Percentiles rank a stretch among this genome's conserved stretches.
phyloP scores from a whole-genome alignment of 2,113 vertebrate species.

The Forbesichthys agassizii region DNA sequence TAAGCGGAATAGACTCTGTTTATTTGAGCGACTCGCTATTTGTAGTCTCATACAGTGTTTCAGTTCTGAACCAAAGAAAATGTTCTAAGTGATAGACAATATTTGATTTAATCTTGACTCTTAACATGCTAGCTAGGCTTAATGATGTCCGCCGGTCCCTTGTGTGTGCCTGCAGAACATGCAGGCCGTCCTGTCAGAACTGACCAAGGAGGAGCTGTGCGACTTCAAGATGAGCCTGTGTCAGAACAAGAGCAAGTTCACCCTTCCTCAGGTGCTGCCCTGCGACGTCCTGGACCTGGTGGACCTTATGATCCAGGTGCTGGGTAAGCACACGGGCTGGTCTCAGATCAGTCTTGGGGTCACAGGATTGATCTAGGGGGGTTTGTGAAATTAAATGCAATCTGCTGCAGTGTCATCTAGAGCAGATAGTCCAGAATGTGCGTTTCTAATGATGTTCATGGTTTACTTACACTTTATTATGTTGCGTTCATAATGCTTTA shows the following conservation, averaged over 20 bases:
- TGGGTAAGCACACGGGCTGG: slow-evolving; percentile 38
- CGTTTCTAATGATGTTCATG: too few relatives aligned
- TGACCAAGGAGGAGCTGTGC: slow-evolving; percentile 35
- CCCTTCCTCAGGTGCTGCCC: slow-evolving; percentile 23
- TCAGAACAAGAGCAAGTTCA: background rate
- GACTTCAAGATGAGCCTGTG: slow-evolving; percentile 43
- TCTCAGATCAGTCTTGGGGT: background rate
- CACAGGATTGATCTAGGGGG: too few relatives aligned
- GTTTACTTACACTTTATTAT: too few relatives aligned
- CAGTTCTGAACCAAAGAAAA: too few relatives aligned
- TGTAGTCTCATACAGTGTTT: too few relatives aligned
- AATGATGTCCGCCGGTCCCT: background rate
- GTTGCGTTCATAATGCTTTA: too few relatives aligned
- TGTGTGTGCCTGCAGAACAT: slow-evolving; percentile 53
- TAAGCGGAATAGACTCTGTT: too few relatives aligned
- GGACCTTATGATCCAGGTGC: slow-evolving; percentile 64
- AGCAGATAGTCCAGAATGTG: too few relatives aligned
- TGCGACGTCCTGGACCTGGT: slow-evolving; percentile 72
- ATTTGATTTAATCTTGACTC: background rate
- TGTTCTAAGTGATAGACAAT: background rate
- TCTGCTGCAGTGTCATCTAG: too few relatives aligned
- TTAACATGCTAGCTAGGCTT: background rate
- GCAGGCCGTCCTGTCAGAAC: slow-evolving; percentile 17
- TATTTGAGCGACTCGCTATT: too few relatives aligned
- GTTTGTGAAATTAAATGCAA: too few relatives aligned